These are phyloP conservation scores for Hydrotaea diabolus DNA, from an alignment of 2,888 invertebrate species.

Conservation along the genomic window DNA sequence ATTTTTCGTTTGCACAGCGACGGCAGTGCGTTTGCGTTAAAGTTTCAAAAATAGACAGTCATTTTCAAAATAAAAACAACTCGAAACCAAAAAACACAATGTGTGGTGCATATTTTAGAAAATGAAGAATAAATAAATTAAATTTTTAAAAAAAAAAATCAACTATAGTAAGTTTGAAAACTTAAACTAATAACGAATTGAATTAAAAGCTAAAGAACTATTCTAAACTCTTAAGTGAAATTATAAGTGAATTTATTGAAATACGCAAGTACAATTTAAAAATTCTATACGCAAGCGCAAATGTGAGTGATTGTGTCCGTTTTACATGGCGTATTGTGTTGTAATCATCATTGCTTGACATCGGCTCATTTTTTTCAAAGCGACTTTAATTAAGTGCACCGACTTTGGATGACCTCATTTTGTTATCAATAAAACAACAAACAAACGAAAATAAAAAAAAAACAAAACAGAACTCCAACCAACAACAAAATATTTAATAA, in stretches of 20 bases:
- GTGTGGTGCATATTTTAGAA: neutral
- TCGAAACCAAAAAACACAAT: conserved; percentile 24
- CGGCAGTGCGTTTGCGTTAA: conserved; percentile 69
- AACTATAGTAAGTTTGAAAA: conserved; percentile 39
- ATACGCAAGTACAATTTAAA: conserved; percentile 15
- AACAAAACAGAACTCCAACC: conserved; percentile 25
- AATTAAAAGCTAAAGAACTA: too few relatives aligned
- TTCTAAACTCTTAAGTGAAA: too few relatives aligned
- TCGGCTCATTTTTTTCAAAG: neutral
- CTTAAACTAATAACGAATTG: too few relatives aligned
- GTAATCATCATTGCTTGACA: neutral
- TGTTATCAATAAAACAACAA: conserved; percentile 54
- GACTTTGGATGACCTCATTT: conserved; percentile 63
- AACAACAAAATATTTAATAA: conserved; percentile 36
- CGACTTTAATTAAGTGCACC: conserved; percentile 61
- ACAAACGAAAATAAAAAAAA: conserved; percentile 54
- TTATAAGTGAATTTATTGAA: neutral
- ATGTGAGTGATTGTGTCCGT: conserved; percentile 15
- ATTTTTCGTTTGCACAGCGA: conserved; percentile 57
- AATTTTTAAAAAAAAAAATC: conserved; percentile 3
- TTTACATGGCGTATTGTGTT: neutral
- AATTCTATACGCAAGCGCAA: conserved; percentile 68
- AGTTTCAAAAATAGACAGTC: conserved; percentile 63
- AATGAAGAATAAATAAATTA: conserved; percentile 9
- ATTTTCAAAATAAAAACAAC: conserved; percentile 36